Conservation (phyloP, 1,140 invertebrate genomes). For the Artemia franciscana region DNA sequence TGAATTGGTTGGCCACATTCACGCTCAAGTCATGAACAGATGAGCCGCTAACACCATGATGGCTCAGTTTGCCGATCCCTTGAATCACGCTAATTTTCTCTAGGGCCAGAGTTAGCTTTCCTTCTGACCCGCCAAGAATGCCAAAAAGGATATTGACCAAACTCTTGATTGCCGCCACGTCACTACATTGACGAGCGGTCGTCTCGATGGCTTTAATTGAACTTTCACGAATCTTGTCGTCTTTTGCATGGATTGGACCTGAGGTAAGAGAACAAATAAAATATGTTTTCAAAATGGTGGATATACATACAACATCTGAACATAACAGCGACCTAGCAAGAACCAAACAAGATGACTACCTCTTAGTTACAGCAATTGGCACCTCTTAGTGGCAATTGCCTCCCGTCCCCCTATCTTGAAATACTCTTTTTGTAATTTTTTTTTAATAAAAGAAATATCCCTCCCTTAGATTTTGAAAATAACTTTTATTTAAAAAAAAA, state of each 20-base stretch:
- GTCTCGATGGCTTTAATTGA: conserved; percentile 40
- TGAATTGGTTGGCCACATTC: conserved; percentile 36
- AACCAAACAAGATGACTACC: too few relatives aligned
- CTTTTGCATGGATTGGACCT: conserved; percentile 45
- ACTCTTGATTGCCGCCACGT: conserved; percentile 34
- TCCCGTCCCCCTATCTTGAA: too few relatives aligned
- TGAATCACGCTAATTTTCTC: conserved; percentile 72
- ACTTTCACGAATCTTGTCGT: conserved; percentile 43
- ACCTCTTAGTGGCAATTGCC: too few relatives aligned
- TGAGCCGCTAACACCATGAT: conserved; percentile 36
- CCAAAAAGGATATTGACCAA: conserved; percentile 49
- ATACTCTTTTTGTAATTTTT: too few relatives aligned
- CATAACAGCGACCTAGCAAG: neutral
- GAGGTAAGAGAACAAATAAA: conserved; percentile 25
- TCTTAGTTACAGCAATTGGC: neutral
- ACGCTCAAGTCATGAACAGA: conserved; percentile 32
- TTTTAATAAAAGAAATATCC: too few relatives aligned
- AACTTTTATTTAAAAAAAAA: too few relatives aligned
- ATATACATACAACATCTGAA: neutral
- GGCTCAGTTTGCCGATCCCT: conserved; percentile 52
- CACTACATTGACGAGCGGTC: conserved; percentile 45
- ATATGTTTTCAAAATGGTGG: neutral
- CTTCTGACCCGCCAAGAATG: conserved; percentile 67
- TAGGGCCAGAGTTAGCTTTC: conserved; percentile 64
- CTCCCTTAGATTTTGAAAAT: too few relatives aligned